phyloP scores from a whole-genome alignment of 2,797 vertebrate species.

The Chiroxiphia lanceolata region DNA sequence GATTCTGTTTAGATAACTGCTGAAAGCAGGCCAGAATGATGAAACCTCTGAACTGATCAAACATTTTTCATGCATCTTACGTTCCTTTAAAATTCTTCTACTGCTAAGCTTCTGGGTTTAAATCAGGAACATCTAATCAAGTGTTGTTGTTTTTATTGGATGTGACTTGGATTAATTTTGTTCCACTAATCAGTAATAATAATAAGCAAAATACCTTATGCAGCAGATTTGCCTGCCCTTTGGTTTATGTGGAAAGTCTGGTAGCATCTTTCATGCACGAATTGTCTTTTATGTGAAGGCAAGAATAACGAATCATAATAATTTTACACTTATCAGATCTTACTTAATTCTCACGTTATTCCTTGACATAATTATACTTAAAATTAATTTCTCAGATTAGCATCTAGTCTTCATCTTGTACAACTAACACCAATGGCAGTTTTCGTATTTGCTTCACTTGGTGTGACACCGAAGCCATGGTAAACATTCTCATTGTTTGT shows the following conservation, averaged over 20 bases:
- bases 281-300: not conserved
- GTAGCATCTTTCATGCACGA: not conserved
- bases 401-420: not conserved
- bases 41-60: not conserved
- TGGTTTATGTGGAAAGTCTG: not conserved
- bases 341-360: not conserved
- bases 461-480: not conserved
- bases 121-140: not conserved
- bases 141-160: not conserved
- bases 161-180: conserved; percentile 12
- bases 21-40: not conserved
- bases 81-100: not conserved
- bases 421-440: not conserved
- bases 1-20: not conserved
- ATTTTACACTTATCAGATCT: not conserved
- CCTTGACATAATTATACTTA: not conserved
- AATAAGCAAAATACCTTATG: not conserved
- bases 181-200: not conserved
- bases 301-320: not conserved
- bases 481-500: not conserved
- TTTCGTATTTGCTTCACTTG: not conserved
- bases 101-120: not conserved
- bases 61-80: not conserved
- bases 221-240: not conserved
- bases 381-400: not conserved